These are phyloP conservation scores for Gavia stellata DNA, from an alignment of 2,113 vertebrate genomes.

Conservation along the genomic window DNA sequence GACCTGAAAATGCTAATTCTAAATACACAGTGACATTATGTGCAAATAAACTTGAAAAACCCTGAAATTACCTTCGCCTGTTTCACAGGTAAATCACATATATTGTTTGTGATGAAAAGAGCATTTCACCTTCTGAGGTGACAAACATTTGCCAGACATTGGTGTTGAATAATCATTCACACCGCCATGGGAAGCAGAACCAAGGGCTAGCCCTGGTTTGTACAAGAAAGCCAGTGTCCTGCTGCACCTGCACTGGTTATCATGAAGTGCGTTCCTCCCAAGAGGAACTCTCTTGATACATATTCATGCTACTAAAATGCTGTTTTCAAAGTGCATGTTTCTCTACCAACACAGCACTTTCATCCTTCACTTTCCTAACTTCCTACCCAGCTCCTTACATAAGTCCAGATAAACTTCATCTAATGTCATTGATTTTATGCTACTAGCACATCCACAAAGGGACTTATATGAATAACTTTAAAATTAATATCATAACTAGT, in stretches of 20 bases:
- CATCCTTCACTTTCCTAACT: neutral
- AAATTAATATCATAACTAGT: neutral
- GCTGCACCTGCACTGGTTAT: neutral
- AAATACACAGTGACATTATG: neutral
- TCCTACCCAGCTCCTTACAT: neutral
- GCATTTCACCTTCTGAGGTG: neutral
- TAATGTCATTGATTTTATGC: neutral
- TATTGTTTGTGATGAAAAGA: neutral
- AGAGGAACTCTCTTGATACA: neutral
- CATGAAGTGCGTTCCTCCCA: neutral
- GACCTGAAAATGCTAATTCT: neutral
- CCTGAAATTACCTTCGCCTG: neutral
- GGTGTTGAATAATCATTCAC: neutral
- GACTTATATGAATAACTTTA: neutral
- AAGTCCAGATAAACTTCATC: neutral
- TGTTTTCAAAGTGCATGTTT: neutral
- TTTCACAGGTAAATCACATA: neutral
- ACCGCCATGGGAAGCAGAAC: neutral
- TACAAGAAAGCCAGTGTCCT: neutral
- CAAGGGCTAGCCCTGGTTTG: neutral
- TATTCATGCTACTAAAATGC: neutral
- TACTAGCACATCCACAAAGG: neutral
- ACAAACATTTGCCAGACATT: neutral
- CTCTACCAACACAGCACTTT: neutral
- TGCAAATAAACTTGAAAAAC: neutral